Conservation (phyloP, 2,113 vertebrate species). For the Muscicapa adusta region DNA sequence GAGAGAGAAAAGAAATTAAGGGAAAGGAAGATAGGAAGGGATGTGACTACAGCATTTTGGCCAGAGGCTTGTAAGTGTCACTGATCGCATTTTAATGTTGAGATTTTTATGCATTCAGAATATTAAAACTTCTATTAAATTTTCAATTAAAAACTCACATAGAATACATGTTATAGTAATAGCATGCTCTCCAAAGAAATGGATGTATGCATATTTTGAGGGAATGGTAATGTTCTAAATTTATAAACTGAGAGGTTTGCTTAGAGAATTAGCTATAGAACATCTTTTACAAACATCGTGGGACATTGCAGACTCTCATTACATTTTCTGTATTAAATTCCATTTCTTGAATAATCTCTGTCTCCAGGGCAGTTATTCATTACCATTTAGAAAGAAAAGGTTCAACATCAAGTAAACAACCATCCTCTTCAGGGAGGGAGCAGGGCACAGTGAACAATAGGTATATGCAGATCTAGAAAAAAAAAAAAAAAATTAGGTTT, state of each 20-base stretch:
- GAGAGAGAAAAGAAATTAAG: conserved; percentile 30
- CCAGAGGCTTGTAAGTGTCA: conserved; percentile 23
- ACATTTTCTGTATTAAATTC: neutral
- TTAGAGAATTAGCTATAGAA: conserved; percentile 14
- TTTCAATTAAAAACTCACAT: conserved; percentile 43
- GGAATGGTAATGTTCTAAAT: neutral
- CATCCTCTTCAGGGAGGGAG: neutral
- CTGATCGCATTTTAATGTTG: neutral
- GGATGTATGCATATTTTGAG: neutral
- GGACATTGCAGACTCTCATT: neutral
- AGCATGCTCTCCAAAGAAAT: neutral
- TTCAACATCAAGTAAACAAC: neutral
- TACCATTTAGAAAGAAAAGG: conserved; percentile 18
- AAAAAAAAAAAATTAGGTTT: neutral
- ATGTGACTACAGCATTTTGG: neutral
- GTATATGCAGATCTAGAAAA: neutral
- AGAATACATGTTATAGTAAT: neutral
- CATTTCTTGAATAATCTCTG: neutral
- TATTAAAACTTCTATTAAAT: conserved; percentile 32
- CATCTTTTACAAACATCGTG: neutral
- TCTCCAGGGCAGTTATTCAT: neutral
- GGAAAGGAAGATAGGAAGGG: conserved; percentile 2
- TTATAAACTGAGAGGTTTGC: conserved; percentile 1
- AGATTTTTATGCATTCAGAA: conserved; percentile 16
- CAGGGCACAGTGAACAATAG: neutral